phyloP scores from a whole-genome alignment of 2,888 invertebrate species.

The Drosophila neotestacea region DNA sequence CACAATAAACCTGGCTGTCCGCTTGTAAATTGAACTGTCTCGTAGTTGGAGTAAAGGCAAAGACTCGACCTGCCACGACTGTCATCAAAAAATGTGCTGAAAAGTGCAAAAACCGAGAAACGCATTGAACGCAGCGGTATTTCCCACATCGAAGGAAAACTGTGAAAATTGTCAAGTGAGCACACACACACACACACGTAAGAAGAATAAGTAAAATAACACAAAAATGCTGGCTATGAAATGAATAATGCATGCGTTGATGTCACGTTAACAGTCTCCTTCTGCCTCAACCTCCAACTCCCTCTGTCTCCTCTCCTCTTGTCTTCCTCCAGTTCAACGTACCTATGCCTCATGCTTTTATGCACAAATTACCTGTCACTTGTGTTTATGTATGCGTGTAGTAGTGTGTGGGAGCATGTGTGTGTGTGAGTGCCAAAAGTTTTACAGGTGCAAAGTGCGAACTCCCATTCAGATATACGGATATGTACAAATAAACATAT shows the following conservation, averaged over 20 bases:
- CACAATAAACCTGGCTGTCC: conserved; percentile 10
- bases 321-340: conserved; percentile 2
- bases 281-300: neutral
- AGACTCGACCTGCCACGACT: conserved; percentile 23
- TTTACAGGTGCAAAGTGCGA: conserved; percentile 37
- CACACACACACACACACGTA: conserved; percentile 1
- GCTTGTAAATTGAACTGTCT: conserved; percentile 42
- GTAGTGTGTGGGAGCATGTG: conserved; percentile 11
- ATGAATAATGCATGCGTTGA: conserved; percentile 68
- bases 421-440: conserved; percentile 14
- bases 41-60: neutral
- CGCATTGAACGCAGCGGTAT: conserved; percentile 31
- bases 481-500: conserved; percentile 3
- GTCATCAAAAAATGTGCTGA: conserved; percentile 48
- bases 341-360: conserved; percentile 46
- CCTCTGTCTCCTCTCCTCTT: neutral
- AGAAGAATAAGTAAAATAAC: conserved; percentile 15
- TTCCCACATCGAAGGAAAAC: conserved; percentile 34
- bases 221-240: conserved; percentile 53
- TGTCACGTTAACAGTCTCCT: conserved; percentile 33
- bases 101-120: conserved; percentile 43
- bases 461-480: conserved; percentile 11
- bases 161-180: conserved; percentile 58
- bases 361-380: conserved; percentile 80
- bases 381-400: conserved; percentile 58